Conservation (phyloP, 1,140 invertebrate genomes). For the Solenopsis fugax region DNA sequence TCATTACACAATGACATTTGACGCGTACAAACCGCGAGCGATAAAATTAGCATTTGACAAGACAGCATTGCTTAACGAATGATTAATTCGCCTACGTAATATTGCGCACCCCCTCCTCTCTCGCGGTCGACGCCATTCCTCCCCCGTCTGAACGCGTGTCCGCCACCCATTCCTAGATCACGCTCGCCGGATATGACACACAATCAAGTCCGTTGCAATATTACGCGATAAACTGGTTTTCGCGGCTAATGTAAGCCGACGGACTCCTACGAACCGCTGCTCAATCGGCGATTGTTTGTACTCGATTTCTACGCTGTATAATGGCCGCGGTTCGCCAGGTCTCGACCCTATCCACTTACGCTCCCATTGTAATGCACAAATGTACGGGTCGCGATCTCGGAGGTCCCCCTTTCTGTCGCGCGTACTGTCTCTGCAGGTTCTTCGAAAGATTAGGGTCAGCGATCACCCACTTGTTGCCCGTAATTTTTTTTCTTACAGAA, state of each 20-base stretch:
- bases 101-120: too few relatives aligned
- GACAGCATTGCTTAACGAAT: conserved; percentile 37
- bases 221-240: conserved; percentile 55
- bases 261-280: conserved; percentile 27
- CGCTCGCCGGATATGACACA: conserved; percentile 12
- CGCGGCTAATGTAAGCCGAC: conserved; percentile 1
- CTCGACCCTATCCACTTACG: conserved; percentile 72
- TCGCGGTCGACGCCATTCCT: neutral
- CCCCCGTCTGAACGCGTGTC: neutral
- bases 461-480: conserved; percentile 67
- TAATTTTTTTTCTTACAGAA: conserved; percentile 53
- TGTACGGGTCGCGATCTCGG: conserved; percentile 64
- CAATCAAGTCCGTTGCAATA: conserved; percentile 51
- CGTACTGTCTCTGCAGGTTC: conserved; percentile 19
- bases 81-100: conserved; percentile 58
- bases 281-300: conserved; percentile 47
- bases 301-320: conserved; percentile 67
- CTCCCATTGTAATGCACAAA: conserved; percentile 60
- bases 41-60: conserved; percentile 56
- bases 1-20: conserved; percentile 51
- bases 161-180: conserved; percentile 36
- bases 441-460: conserved; percentile 61
- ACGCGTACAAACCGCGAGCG: conserved; percentile 46
- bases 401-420: neutral
- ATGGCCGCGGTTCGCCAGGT: conserved; percentile 72